Evolutionary conservation across 1,140 invertebrate genomes (phyloP).

Genomic region (Anagrus nilaparvatae): DNA sequence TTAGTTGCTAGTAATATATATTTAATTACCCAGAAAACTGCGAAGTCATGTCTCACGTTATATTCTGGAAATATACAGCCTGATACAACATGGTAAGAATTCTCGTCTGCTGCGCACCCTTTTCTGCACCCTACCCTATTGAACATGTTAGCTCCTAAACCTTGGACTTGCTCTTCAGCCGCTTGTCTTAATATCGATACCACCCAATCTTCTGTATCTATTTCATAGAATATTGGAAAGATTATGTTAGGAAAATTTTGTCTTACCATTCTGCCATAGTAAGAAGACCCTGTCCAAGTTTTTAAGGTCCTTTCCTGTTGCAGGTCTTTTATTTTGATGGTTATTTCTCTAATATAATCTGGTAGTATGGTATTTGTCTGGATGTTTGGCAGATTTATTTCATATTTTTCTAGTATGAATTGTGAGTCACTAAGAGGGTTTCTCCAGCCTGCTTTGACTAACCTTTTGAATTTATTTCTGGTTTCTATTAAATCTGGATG

Average conservation of each 20-base stretch:
- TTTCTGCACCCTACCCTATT: background rate
- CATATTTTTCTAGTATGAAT: background rate
- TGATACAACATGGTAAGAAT: background rate
- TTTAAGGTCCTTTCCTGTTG: background rate
- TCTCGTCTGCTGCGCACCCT: background rate
- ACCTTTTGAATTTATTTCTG: background rate
- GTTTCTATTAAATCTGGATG: no score
- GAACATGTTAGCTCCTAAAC: no score
- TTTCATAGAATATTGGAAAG: background rate
- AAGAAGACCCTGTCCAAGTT: background rate
- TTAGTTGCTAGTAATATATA: background rate
- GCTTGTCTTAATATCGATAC: background rate
- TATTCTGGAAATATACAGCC: background rate
- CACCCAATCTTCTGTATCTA: background rate
- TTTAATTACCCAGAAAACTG: background rate
- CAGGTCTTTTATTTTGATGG: no score
- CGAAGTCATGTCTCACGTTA: background rate
- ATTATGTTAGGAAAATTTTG: background rate
- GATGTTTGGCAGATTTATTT: background rate
- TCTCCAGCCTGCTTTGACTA: background rate
- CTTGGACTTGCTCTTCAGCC: background rate
- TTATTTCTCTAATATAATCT: background rate
- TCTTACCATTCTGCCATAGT: background rate
- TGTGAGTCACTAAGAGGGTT: background rate
- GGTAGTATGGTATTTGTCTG: background rate